Evolutionary conservation across 2,797 vertebrate genomes (phyloP).

Genomic region (Holocentrus rufus): DNA sequence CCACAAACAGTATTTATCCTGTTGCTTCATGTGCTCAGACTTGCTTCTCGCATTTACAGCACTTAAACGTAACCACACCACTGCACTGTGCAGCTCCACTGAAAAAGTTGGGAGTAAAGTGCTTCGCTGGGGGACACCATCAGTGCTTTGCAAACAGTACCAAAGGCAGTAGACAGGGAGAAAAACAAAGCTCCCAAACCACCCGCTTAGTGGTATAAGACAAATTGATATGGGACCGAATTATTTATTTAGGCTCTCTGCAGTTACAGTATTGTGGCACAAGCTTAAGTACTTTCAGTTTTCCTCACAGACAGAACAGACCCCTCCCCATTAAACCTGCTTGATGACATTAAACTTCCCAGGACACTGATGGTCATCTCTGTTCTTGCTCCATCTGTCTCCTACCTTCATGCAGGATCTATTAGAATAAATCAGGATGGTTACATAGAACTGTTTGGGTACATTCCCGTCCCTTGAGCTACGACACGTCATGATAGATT

Average conservation of each 20-base stretch:
- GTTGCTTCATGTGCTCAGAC: no score
- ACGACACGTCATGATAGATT: slow-evolving; percentile 7
- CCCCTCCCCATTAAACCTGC: slow-evolving; percentile 26
- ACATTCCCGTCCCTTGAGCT: slow-evolving; percentile 26
- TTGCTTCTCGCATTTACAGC: no score
- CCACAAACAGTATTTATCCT: no score
- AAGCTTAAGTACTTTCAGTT: no score
- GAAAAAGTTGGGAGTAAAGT: not conserved
- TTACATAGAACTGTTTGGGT: slow-evolving; percentile 10
- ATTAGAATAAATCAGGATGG: slow-evolving; percentile 34
- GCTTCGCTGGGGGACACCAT: not conserved
- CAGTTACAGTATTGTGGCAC: no score
- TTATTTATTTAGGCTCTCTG: no score
- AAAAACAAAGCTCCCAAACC: no score
- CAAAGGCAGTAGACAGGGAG: not conserved
- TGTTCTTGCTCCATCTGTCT: slow-evolving; percentile 49
- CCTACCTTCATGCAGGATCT: slow-evolving; percentile 25
- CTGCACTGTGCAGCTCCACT: no score
- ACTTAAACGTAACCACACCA: no score
- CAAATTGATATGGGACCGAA: no score
- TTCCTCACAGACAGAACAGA: no score
- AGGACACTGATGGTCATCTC: slow-evolving; percentile 25
- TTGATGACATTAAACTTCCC: slow-evolving; percentile 50
- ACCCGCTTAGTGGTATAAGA: no score
- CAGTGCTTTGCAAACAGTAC: not conserved